phyloP scores from a whole-genome alignment of 1,140 invertebrate genomes.

The Lasaia peninsularis region DNA sequence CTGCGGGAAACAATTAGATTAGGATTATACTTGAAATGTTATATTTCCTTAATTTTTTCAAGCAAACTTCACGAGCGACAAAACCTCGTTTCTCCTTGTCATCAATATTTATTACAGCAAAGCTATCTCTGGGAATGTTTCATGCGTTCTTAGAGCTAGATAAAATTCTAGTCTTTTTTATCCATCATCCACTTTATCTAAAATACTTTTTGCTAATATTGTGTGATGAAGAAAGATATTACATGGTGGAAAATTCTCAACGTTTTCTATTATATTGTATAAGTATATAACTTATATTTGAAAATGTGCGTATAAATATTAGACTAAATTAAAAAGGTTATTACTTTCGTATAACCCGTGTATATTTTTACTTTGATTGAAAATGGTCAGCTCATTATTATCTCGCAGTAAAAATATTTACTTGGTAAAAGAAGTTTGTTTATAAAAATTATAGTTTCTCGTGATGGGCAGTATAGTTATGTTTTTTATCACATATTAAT shows the following conservation, averaged over 20 bases:
- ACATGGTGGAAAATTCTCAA: background rate
- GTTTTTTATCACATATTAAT: too few relatives aligned
- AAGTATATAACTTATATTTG: background rate
- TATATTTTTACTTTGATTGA: too few relatives aligned
- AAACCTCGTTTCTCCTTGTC: background rate
- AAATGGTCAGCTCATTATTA: too few relatives aligned
- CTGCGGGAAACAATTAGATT: too few relatives aligned
- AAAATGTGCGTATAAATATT: background rate
- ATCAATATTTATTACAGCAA: background rate
- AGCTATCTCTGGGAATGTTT: background rate
- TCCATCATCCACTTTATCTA: background rate
- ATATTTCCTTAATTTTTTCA: background rate
- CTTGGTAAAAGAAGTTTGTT: too few relatives aligned
- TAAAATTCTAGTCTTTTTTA: constrained; percentile 8
- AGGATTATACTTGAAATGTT: background rate
- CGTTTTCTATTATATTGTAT: background rate
- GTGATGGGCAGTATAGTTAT: too few relatives aligned
- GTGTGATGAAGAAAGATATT: background rate
- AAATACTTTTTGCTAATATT: background rate
- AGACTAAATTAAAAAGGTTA: too few relatives aligned
- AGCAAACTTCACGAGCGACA: background rate
- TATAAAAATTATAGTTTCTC: too few relatives aligned
- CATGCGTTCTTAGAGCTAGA: background rate
- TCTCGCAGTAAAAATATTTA: too few relatives aligned
- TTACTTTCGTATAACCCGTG: too few relatives aligned